These are phyloP conservation scores for Actinostola sp. DNA, from an alignment of 92 coral and sea anemone species.

Conservation along the genomic window DNA sequence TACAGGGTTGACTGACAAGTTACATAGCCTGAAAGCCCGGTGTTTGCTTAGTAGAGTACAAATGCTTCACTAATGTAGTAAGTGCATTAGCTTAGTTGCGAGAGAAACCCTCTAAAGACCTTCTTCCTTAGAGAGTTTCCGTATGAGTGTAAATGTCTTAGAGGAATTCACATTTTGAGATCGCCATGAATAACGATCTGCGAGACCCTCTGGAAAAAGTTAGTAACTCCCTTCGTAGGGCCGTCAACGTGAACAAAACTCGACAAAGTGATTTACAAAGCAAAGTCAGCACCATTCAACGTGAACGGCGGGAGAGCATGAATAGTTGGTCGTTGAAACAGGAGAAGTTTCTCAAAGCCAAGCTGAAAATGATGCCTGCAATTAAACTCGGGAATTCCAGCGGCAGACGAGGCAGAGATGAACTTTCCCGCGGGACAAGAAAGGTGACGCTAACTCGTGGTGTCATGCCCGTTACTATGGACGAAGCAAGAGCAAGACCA, in stretches of 20 bases:
- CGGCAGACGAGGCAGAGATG: slow-evolving; percentile 11
- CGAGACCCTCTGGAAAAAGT: slow-evolving; percentile 84
- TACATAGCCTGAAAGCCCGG: slow-evolving; percentile 34
- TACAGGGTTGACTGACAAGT: slow-evolving; percentile 40
- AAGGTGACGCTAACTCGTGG: slow-evolving; percentile 43
- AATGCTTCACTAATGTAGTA: slow-evolving; percentile 7
- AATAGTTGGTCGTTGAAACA: slow-evolving; percentile 80
- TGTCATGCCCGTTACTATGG: slow-evolving; percentile 43
- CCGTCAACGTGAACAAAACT: slow-evolving; percentile 83
- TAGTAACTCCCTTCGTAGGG: slow-evolving; percentile 85
- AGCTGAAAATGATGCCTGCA: slow-evolving; percentile 71
- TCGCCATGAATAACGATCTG: slow-evolving; percentile 73
- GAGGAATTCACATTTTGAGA: slow-evolving; percentile 1
- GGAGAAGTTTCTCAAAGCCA: slow-evolving; percentile 82
- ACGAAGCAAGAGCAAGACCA: slow-evolving; percentile 9
- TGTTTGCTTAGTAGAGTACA: slow-evolving; percentile 36
- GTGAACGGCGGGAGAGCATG: slow-evolving; percentile 70
- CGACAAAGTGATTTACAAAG: slow-evolving; percentile 75
- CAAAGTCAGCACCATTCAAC: slow-evolving; percentile 78
- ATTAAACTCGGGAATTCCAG: slow-evolving; percentile 8
- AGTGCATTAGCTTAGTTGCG: not conserved
- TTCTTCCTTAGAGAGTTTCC: not conserved
- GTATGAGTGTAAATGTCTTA: not conserved
- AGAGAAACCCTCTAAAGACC: too few relatives aligned
- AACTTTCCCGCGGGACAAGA: too few relatives aligned